Base-by-base conservation (phyloP, 1,140 invertebrate genomes). In the Helicoverpa armigera region DNA sequence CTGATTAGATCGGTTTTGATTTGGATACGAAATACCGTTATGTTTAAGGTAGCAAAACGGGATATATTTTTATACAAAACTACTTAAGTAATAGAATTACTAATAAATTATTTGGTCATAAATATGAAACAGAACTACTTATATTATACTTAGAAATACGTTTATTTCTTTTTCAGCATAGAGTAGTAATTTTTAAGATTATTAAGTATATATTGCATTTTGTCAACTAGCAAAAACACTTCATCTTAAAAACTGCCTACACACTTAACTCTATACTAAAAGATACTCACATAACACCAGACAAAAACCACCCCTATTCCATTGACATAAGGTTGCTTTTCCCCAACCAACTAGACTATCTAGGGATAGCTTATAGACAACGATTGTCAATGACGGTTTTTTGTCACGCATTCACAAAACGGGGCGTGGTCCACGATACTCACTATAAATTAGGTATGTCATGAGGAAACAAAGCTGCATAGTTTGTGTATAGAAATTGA, bases 371-470 rank as follows among this genome's bases (percentile, higher is more conserved):
- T 23, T 73, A 73, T 23, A 58, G 13, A 16, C 31, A 18, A 35
- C 48, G 85, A 84, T 83, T 87, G 54, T 85, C 86, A 87, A 87
- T 73, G 70, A 43, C 53, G 14, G 70, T 87, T 89, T 92, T 89
- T 90, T 89, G 75, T 77, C 60, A 65, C n/a, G 35, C 73, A 65
- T 83, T 73, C 58, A 58, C 48, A 31, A 73, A 85, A 82, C 35
- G 88, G 88, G 91, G 90, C 91, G 91, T 92, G 91, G 90, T 86
- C 75, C 83, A 53, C 70, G 79, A 86, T 87, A 87, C 83, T 85
- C 82, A 83, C 85, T 69, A 91, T 92, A 92, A 92, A 91, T 93
- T 92, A n/a, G n/a, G n/a, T n/a, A 91, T 88, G 88, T 87, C 87
- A 87, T 73, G 54, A 65, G 82, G 83, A 89, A 61, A 79, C 63